Evolutionary conservation across 1,140 invertebrate species (phyloP).

Genomic region (Leptinotarsa undecemlineata): DNA sequence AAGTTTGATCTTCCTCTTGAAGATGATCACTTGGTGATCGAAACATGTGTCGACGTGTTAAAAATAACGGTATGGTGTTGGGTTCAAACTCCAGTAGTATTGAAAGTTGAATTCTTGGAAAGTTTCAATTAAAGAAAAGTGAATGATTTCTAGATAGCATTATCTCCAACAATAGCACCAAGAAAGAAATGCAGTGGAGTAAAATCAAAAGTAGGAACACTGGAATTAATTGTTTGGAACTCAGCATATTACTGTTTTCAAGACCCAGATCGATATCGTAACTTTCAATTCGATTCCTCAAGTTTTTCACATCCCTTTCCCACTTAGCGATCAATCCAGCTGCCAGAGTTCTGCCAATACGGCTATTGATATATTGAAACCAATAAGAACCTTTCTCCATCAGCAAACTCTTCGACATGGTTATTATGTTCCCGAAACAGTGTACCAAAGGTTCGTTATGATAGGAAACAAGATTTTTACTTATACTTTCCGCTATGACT

Average conservation of each 20-base stretch:
- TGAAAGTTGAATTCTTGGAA: too few species aligned
- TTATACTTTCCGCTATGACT: not conserved
- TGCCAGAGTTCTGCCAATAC: not conserved
- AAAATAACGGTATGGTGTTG: too few species aligned
- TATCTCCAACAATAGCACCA: too few species aligned
- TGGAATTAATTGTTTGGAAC: not conserved
- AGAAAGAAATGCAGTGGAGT: not conserved
- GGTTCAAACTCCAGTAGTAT: too few species aligned
- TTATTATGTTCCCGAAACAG: not conserved
- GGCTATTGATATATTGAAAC: not conserved
- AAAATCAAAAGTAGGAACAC: not conserved
- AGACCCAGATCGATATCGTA: not conserved
- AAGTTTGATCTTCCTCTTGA: too few species aligned
- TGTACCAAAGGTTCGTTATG: conserved; percentile 5
- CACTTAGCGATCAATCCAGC: conserved; percentile 9
- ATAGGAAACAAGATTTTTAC: not conserved
- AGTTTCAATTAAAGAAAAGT: too few species aligned
- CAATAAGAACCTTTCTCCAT: not conserved
- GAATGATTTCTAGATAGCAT: too few species aligned
- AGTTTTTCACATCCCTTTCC: not conserved
- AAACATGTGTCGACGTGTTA: too few species aligned
- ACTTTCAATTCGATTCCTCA: not conserved
- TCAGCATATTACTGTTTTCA: not conserved
- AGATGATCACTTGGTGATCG: too few species aligned
- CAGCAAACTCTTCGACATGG: not conserved